Evolutionary conservation across 1,140 invertebrate species (phyloP), one percentile per base, ranked within the genome.

Genomic region (Trichonephila clavata): DNA sequence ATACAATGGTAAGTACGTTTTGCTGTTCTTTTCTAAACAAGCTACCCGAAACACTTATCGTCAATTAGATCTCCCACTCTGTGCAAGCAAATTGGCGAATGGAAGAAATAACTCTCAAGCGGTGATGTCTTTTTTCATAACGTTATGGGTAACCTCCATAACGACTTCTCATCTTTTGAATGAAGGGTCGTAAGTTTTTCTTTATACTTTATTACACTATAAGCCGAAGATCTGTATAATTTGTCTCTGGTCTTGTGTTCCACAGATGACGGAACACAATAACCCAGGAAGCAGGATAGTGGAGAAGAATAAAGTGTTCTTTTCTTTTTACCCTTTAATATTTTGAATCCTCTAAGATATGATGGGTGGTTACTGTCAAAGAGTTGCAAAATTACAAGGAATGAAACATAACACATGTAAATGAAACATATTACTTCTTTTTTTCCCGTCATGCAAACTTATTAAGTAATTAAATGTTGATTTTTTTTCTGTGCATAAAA

Each of bases 251-350:
- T 18, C 16, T 32, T 39, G 24, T 77, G 68, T 32, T 77, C 68
- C 27, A 77, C 68, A 77, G 68, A 77, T 77, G 68, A 77, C 13
- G 68, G 68, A 77, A 77, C 68, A 77, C 68, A 77, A 77, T 77
- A 39, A 77, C 68, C 68, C 27, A 32, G 68, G 16, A 77, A 32
- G 68, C 14, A 18, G 68, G 27, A 18, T 1, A 16, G 24, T 77
- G 10, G 6, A 1, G 14, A 77, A 32, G 32, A 39, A 77, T 27
- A 14, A 27, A 27, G 16, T 24, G 18, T 32, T 32, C 14, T 39
- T 27, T 21, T 18, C 60, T 61, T 61, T 61, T 50, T 61, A 14
- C 68, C 27, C 16, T 32, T 71, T 71, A 27, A 71, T 71, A 71
- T 27, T 77, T 32, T 27, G 24, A 77, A 7, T 32, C 18, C 24